Percentiles rank a stretch among this genome's conserved stretches.
These are phyloP conservation scores for Scomber scombrus DNA, from an alignment of 2,113 vertebrate genomes.

Conservation along the genomic window DNA sequence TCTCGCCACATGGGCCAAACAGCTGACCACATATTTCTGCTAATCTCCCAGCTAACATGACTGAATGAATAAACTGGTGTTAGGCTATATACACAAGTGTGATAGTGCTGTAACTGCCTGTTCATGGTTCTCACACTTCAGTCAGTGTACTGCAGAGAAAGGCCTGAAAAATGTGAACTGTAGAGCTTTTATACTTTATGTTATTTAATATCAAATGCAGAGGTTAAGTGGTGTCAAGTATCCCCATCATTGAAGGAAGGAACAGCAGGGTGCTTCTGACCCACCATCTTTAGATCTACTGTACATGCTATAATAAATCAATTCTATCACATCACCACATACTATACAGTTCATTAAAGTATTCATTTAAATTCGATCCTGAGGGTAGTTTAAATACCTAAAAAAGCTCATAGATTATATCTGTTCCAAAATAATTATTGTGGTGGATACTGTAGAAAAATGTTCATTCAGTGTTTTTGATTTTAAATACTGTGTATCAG, in stretches of 20 bases:
- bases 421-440: not conserved
- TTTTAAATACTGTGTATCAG: too few relatives aligned
- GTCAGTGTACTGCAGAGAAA: conserved; percentile 8
- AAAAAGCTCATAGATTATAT: too few relatives aligned
- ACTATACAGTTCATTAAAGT: not conserved
- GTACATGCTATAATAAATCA: not conserved
- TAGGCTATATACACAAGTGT: not conserved
- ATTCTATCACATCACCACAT: not conserved
- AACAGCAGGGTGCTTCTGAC: not conserved
- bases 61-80: too few relatives aligned
- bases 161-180: too few relatives aligned
- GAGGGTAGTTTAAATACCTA: not conserved
- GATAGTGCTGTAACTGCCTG: not conserved
- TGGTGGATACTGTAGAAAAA: not conserved
- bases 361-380: not conserved
- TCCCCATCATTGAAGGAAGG: not conserved
- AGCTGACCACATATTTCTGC: not conserved
- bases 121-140: not conserved
- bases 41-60: not conserved
- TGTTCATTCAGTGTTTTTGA: too few relatives aligned
- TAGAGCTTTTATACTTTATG: too few relatives aligned
- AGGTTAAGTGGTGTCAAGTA: not conserved
- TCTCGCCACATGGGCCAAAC: not conserved
- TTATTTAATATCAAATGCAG: not conserved
- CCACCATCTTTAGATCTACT: not conserved